Conservation (phyloP, 2,888 invertebrate genomes). For the Epirrhoe tristata region DNA sequence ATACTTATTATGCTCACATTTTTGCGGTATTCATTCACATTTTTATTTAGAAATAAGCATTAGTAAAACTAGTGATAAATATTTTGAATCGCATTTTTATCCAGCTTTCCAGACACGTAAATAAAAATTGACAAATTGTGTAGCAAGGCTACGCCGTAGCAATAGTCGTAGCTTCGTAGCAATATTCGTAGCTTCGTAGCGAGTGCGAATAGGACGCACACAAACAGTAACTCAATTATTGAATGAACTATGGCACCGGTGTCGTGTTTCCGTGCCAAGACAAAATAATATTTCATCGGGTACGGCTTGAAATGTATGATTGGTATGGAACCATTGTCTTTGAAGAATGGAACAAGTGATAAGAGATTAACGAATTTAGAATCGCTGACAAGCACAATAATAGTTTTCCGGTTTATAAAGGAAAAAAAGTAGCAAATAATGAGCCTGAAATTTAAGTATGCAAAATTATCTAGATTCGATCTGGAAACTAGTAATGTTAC, state of each 20-base stretch:
- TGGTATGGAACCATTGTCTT: constrained; percentile 1
- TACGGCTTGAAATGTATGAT: constrained; percentile 8
- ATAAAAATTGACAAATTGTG: constrained; percentile 4
- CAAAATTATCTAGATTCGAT: no score
- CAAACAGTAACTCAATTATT: constrained; percentile 25
- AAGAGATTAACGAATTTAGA: neutral
- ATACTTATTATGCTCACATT: no score
- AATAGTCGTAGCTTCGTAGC: constrained; percentile 20
- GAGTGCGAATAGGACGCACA: constrained; percentile 4
- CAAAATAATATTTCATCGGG: constrained; percentile 22
- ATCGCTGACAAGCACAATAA: neutral
- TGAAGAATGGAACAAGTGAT: neutral
- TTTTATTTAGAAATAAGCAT: no score
- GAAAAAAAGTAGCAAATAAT: neutral
- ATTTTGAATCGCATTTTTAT: neutral
- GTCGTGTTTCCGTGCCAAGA: constrained; percentile 19
- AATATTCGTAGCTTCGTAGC: constrained; percentile 3
- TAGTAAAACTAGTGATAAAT: neutral
- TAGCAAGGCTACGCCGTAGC: constrained; percentile 13
- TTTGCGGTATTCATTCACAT: no score
- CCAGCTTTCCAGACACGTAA: neutral
- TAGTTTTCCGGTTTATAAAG: no score
- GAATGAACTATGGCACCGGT: constrained; percentile 12
- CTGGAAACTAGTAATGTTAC: neutral
- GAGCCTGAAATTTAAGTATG: no score